Percentiles rank a stretch among this genome's conserved stretches.
Conservation (phyloP, 2,888 invertebrate genomes). For the Ophion costatus region DNA sequence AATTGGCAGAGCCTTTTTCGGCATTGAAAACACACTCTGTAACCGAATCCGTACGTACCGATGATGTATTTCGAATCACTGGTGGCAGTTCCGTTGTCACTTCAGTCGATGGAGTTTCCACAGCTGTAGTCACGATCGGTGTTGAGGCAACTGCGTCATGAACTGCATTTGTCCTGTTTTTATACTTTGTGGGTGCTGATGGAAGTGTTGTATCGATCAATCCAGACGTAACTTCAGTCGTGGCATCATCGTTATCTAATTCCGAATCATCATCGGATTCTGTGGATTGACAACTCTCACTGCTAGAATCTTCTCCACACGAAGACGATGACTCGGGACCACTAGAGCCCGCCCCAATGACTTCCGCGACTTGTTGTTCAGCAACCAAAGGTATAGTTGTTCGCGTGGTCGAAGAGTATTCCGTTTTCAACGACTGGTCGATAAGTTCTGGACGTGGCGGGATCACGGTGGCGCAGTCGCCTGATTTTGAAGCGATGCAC, state of each 20-base stretch:
- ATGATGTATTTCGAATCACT: not conserved
- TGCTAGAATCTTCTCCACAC: slow-evolving; percentile 12
- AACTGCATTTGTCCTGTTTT: not conserved
- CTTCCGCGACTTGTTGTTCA: not conserved
- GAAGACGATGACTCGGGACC: not conserved
- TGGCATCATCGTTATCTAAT: not conserved
- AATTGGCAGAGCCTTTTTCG: not conserved
- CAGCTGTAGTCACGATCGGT: not conserved
- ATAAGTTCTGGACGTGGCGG: not conserved
- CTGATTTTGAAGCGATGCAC: slow-evolving; percentile 17
- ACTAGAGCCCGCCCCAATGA: not conserved
- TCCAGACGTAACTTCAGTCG: not conserved
- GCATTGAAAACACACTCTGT: slow-evolving; percentile 8
- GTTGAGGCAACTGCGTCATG: not conserved
- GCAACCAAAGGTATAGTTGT: not conserved
- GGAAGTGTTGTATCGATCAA: not conserved
- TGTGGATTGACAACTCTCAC: slow-evolving; percentile 19
- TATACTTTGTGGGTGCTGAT: not conserved
- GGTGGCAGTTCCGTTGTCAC: not conserved
- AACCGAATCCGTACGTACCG: not conserved
- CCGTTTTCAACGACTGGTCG: not conserved
- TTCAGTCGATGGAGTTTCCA: not conserved
- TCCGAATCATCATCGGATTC: not conserved
- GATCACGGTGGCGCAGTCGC: slow-evolving; percentile 9
- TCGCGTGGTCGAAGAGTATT: not conserved